Conservation (phyloP, 2,797 vertebrate genomes). For the Leptodactylus fallax region DNA sequence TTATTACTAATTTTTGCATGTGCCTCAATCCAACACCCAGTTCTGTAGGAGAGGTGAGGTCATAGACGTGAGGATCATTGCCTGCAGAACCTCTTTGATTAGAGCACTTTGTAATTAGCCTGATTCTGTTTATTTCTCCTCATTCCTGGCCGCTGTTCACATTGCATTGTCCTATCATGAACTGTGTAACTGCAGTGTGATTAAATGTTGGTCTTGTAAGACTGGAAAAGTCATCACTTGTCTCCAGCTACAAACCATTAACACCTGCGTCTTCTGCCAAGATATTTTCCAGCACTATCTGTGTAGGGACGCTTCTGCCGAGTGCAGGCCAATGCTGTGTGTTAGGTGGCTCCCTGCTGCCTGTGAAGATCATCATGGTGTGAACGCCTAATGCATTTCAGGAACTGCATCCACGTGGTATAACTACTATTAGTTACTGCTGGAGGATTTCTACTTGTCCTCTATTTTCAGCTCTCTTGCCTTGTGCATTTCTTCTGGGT, state of each 20-base stretch:
- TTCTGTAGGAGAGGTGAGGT: background rate
- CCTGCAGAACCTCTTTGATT: constrained; percentile 12
- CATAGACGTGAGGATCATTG: background rate
- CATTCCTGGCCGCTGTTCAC: background rate
- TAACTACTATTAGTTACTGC: background rate
- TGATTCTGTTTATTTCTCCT: background rate
- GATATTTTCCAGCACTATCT: constrained; percentile 15
- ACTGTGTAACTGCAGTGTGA: constrained; percentile 11
- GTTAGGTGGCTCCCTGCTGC: background rate
- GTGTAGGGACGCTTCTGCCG: background rate
- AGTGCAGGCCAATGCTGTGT: background rate
- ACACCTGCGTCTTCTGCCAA: constrained; percentile 42
- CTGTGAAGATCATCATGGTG: background rate
- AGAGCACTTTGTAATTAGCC: background rate
- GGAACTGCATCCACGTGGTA: background rate
- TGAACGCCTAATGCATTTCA: background rate
- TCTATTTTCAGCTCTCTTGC: too few species aligned
- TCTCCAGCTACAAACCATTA: constrained; percentile 11
- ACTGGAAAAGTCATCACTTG: constrained; percentile 24
- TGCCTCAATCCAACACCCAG: background rate
- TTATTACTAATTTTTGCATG: background rate
- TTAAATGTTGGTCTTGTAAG: background rate
- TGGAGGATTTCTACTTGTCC: too few species aligned
- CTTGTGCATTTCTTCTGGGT: too few species aligned
- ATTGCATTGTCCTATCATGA: constrained; percentile 28